phyloP scores from a whole-genome alignment of 2,113 vertebrate species.

The Macaca fascicularis region DNA sequence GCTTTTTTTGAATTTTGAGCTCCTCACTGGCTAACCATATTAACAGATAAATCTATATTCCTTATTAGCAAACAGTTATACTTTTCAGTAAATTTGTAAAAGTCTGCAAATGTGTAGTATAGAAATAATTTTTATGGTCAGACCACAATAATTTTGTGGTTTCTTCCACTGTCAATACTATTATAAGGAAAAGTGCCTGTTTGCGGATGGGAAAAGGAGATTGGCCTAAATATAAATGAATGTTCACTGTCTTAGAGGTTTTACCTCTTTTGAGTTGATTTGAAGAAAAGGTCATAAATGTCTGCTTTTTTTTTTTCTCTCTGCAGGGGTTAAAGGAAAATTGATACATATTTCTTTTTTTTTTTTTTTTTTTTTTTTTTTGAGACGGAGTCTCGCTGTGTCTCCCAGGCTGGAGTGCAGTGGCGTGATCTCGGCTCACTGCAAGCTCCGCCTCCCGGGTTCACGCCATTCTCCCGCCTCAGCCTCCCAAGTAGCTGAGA shows the following conservation, averaged over 20 bases:
- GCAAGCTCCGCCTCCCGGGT: too few relatives aligned
- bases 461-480: too few relatives aligned
- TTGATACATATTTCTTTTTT: neutral
- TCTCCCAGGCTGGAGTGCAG: too few relatives aligned
- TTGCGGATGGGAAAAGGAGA: neutral
- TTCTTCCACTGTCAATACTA: neutral
- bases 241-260: neutral
- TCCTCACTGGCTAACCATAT: neutral
- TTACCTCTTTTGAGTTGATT: neutral
- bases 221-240: neutral
- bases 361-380: too few relatives aligned
- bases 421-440: too few relatives aligned
- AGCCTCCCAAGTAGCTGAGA: too few relatives aligned
- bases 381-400: too few relatives aligned
- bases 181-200: neutral
- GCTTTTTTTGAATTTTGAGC: neutral
- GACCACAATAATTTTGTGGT: neutral
- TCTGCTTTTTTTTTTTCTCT: neutral
- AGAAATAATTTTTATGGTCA: slow-evolving; percentile 10
- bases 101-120: neutral
- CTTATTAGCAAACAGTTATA: neutral
- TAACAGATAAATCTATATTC: neutral
- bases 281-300: neutral
- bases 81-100: neutral
- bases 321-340: neutral